A percentile compares a stretch with the other conserved stretches of the same genome.
phyloP scores from a whole-genome alignment of 2,113 vertebrate species.

The Ariopsis seemanni region DNA sequence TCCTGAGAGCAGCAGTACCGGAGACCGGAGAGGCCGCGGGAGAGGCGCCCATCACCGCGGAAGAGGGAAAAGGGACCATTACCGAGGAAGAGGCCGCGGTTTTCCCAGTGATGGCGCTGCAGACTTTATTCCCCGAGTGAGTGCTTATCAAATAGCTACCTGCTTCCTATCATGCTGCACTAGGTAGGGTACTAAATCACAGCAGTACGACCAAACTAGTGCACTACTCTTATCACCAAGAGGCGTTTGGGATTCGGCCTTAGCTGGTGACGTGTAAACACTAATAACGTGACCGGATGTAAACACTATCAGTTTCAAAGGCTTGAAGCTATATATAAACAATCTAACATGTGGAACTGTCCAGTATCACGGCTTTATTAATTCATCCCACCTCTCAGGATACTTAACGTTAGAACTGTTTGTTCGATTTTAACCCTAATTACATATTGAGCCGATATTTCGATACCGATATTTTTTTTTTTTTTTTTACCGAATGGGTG shows the following conservation, averaged over 20 bases:
- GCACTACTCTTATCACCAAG: not conserved
- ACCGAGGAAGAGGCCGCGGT: constrained; percentile 68
- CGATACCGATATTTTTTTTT: too few relatives aligned
- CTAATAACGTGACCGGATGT: not conserved
- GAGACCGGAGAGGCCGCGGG: constrained; percentile 66
- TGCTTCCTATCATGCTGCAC: not conserved
- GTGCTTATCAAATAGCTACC: not conserved
- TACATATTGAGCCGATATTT: too few relatives aligned
- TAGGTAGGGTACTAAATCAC: not conserved
- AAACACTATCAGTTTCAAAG: not conserved
- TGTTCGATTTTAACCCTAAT: not conserved
- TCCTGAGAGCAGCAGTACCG: constrained; percentile 42
- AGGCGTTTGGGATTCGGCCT: not conserved
- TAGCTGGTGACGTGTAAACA: not conserved
- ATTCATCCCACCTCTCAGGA: not conserved
- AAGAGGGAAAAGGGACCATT: constrained; percentile 65
- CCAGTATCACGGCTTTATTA: not conserved
- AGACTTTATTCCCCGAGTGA: constrained; percentile 38
- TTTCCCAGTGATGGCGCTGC: not conserved
- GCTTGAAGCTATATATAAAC: not conserved
- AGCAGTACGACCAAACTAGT: not conserved
- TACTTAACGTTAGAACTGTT: not conserved
- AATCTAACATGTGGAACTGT: not conserved
- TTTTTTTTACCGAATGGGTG: too few relatives aligned
- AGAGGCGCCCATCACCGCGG: constrained; percentile 66